Conservation (phyloP, 2,888 invertebrate species). For the Standfussiana lucernea region DNA sequence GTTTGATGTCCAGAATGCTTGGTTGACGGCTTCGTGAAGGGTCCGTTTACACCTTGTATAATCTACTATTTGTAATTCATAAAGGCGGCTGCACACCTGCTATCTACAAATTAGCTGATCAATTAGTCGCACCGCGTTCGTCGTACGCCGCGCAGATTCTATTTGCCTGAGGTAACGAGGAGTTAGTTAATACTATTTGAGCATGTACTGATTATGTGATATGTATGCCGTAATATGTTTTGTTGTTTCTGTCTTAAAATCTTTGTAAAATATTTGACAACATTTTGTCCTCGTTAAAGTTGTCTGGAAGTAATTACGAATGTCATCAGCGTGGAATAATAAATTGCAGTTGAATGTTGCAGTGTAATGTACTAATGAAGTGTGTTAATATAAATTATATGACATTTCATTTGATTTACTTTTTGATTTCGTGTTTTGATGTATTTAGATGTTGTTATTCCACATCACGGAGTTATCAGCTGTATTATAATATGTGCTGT, state of each 20-base stretch:
- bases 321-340: background rate
- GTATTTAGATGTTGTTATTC: background rate
- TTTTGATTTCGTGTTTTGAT: background rate
- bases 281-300: background rate
- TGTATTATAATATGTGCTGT: background rate
- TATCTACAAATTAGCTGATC: slow-evolving; percentile 81
- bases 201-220: slow-evolving; percentile 45
- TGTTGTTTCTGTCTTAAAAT: background rate
- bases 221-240: slow-evolving; percentile 11
- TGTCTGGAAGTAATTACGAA: background rate
- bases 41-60: too few relatives aligned
- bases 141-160: slow-evolving; percentile 65
- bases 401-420: background rate
- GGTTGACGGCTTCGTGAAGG: too few relatives aligned
- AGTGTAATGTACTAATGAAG: too few relatives aligned
- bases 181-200: slow-evolving; percentile 72
- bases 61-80: slow-evolving; percentile 80
- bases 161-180: slow-evolving; percentile 73
- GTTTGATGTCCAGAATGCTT: too few relatives aligned
- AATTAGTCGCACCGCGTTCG: slow-evolving; percentile 81
- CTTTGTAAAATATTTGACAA: background rate
- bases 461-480: background rate
- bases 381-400: too few relatives aligned
- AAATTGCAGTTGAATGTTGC: background rate
- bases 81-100: slow-evolving; percentile 75